Base-by-base conservation (phyloP, 2,888 invertebrate species). In the Digitonthophagus gazella region DNA sequence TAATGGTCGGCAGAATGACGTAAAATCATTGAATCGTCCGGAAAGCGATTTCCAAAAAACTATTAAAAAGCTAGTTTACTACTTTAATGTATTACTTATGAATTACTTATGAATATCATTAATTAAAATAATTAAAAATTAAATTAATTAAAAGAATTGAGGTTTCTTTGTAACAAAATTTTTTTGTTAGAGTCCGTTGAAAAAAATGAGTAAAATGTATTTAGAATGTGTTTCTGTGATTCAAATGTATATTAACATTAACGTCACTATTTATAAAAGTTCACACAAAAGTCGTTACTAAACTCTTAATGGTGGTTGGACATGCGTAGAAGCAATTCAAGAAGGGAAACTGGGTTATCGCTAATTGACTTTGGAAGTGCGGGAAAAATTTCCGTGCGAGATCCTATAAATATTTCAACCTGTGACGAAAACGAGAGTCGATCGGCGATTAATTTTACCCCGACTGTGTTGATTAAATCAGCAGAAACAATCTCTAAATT, bases 401-500 rank as follows among this genome's bases (percentile, higher is more conserved):
- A 61, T 18, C 61, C 61, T 19, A 61, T 61, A 61, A 61, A 61
- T 19, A 61, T 61, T 20, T 61, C 61, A 61, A 15, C n/a, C n/a
- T 19, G 19, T 18, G 19, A 20, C 19, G 20, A 61, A 57, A 61
- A 61, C 61, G 20, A 61, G 61, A 61, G 18, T 20, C 61, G 61
- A 61, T 61, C 61, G 61, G 61, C 61, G 61, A 61, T 61, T 61
- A 61, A 61, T 61, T 61, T 61, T 18, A 19, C 19, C 61, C 19
- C 19, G 18, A 61, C 61, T 61, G 61, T 20, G 61, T 61, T 61
- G 61, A 61, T 61, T 61, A 61, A 19, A 61, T 61, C 61, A 61
- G 61, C 61, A 61, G 61, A 61, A 61, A 61, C 61, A 61, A 61
- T 61, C 18, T 61, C 61, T 61, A 20, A 61, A 61, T 61, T 61